Base-by-base conservation (phyloP, 2,888 invertebrate species). In the Mimumesa dahlbomi region DNA sequence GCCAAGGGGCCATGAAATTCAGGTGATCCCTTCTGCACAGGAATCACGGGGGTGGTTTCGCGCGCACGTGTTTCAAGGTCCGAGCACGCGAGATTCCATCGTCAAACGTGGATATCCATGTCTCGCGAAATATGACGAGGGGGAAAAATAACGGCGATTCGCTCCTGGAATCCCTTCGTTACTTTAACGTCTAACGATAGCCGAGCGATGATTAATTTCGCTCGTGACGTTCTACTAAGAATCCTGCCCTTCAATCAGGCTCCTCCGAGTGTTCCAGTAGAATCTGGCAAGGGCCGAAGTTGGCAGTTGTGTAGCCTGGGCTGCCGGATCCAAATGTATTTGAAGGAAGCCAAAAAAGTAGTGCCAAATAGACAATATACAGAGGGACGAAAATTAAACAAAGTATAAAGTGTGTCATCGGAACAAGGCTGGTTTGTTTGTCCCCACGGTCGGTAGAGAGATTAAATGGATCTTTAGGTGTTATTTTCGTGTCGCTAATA, bases 351-450 rank as follows among this genome's bases (percentile, higher is more conserved):
- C 72, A 72, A 72, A 72, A 71, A 71, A 59, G 71, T 71, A 72
- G 72, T 72, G 72, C 72, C 72, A 72, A 72, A 72, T 71, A 71
- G 72, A 71, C 65, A 46, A 57, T 71, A 69, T 68, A 63, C 58
- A 9, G 58, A 22, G 63, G 53, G 48, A 70, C 50, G 71, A 70
- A 70, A 72, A 72, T 72, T 70, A 72, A 72, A 46, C 58, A 64
- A n/a, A 54, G 64, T 59, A 50, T 50, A 59, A 72, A 72, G 71
- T 70, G 71, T 72, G 71, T 42, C 71, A 70, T 57, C 52, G 57
- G 19, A 71, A 70, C 38, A 40, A 53, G 70, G 63, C 50, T 50
- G 62, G 42, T 62, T 42, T 9, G 13, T 31, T 13, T 52, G 13
- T 31, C 19, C 2, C 7, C 21, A 7, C 13, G n/a, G 11, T 5